Evolutionary conservation across 1,140 invertebrate species (phyloP), one percentile per base, ranked within the genome.

Genomic region (Telenomus remus): DNA sequence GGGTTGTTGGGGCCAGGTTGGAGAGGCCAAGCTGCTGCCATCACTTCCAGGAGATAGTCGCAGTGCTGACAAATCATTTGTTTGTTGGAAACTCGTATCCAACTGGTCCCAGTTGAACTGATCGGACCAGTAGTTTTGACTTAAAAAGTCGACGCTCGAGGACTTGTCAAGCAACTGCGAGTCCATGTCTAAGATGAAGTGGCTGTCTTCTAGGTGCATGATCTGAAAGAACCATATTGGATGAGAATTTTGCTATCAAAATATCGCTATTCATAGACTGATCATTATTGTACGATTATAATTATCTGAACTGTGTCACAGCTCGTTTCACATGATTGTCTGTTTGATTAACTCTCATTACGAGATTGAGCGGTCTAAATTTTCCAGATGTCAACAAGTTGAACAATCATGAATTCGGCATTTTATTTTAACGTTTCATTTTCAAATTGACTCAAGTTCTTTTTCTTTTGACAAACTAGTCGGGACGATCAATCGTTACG

Each of bases 1-100:
- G 4, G 59, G 9, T 13, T 70, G 56, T 13, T 61, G 69, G 0
- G 16, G 60, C 84, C 84, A 87, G 0, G 79, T 13, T 13, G 43
- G 43, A 1, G 43, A 44, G 1, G 43, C 65, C 0, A 79, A 56
- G 19, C 85, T 82, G 55, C 82, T 85, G 0, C 79, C 61, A 4
- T 77, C 80, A 37, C 82, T 84, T 0, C 64, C 71, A 0, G 85
- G 73, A 5, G 42, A 73, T 34, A 27, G 63, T 42, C 16, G 77
- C n/a, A 37, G 42, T 35, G 43, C 39, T 37, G 71, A 44, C 8
- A 34, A 27, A 13, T 49, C 9, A 35, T 64, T 51, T 1, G 85
- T 77, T 64, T 84, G 83, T 35, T 83, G 84, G 14, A 87, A 82
- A 10, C 79, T 61, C 5, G 77, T 71, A 5, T 73, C 75, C 10